A percentile compares a stretch with the other conserved stretches of the same genome.
Conservation (phyloP, 2,888 invertebrate species). For the Eubasilissa splendida region DNA sequence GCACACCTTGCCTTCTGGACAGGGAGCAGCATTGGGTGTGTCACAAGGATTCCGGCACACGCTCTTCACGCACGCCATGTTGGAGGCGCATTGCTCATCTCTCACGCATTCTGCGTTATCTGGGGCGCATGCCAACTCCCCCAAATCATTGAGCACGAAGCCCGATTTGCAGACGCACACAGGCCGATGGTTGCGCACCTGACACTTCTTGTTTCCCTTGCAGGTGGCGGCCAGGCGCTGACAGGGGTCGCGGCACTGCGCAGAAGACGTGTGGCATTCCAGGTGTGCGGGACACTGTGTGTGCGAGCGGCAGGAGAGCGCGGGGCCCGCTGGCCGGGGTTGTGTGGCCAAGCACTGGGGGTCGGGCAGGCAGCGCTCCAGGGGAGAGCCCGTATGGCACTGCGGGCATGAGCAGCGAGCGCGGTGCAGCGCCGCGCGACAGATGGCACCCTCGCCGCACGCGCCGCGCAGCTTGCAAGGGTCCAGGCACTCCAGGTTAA, state of each 20-base stretch:
- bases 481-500: slow-evolving; percentile 91
- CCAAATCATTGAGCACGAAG: slow-evolving; percentile 89
- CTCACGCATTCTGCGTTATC: slow-evolving; percentile 85
- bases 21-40: slow-evolving; percentile 76
- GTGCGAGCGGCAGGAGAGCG: slow-evolving; percentile 76
- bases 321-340: slow-evolving; percentile 72
- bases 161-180: slow-evolving; percentile 92
- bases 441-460: slow-evolving; percentile 92
- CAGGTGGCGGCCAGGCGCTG: slow-evolving; percentile 79
- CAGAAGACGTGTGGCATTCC: slow-evolving; percentile 80
- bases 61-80: slow-evolving; percentile 87
- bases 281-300: slow-evolving; percentile 83
- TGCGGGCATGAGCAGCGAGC: slow-evolving; percentile 91
- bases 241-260: slow-evolving; percentile 88
- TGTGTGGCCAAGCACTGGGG: slow-evolving; percentile 81
- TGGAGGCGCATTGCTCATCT: slow-evolving; percentile 88
- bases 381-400: slow-evolving; percentile 89
- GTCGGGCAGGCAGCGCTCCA: slow-evolving; percentile 84
- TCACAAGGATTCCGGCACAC: slow-evolving; percentile 92
- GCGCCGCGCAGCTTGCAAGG: slow-evolving; percentile 91
- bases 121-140: slow-evolving; percentile 89
- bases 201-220: slow-evolving; percentile 88
- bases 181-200: slow-evolving; percentile 87
- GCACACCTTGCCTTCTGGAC: slow-evolving; percentile 88
- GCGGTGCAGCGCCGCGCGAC: slow-evolving; percentile 87